phyloP scores from a whole-genome alignment of 2,888 invertebrate species.

The Ashinkailepas kermadecensis region DNA sequence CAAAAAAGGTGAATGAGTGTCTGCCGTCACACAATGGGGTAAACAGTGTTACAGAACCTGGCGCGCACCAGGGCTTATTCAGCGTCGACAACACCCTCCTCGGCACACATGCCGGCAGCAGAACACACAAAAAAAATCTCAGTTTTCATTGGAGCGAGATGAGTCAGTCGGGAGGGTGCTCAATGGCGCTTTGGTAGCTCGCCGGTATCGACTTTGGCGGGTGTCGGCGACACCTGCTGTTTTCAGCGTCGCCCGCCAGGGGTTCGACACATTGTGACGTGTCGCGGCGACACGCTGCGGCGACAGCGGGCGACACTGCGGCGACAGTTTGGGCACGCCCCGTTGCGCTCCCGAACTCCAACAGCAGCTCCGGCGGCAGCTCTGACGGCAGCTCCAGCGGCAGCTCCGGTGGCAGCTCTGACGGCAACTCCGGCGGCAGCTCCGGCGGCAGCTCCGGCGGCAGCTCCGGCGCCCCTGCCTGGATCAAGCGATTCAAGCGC shows the following conservation, averaged over 20 bases:
- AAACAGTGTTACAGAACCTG: conserved; percentile 2
- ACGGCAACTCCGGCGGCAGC: no score
- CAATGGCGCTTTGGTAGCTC: neutral
- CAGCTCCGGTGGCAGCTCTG: no score
- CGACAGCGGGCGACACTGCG: no score
- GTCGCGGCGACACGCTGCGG: no score
- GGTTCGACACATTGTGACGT: neutral
- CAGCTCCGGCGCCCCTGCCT: no score
- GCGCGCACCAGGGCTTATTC: neutral
- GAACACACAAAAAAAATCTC: neutral
- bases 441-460: no score
- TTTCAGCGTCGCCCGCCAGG: neutral
- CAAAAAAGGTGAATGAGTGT: neutral
- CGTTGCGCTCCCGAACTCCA: no score
- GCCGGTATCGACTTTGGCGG: neutral
- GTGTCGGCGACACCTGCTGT: neutral
- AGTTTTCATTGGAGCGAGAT: neutral
- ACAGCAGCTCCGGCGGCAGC: no score
- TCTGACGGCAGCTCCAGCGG: no score
- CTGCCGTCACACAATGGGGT: neutral
- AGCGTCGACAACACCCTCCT: conserved; percentile 5
- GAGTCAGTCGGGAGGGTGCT: neutral
- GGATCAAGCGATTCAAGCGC: no score
- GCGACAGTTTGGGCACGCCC: no score
- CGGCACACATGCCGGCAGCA: conserved; percentile 2